These are phyloP conservation scores for Grantiella picta DNA, from an alignment of 2,113 vertebrate species.

Conservation along the genomic window DNA sequence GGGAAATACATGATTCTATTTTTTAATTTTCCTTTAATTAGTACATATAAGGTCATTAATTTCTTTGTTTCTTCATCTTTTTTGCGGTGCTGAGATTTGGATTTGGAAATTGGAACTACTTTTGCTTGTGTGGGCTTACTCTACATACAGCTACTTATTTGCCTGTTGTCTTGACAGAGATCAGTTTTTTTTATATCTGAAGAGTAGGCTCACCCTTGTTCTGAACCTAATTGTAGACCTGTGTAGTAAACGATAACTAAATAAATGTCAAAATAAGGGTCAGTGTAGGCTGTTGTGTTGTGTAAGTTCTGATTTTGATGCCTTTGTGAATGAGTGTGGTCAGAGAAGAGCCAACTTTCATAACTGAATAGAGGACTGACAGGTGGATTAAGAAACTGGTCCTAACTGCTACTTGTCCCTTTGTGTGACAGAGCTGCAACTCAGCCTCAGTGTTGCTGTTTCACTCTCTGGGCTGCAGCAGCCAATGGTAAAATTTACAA, in stretches of 20 bases:
- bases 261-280: not conserved
- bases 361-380: not conserved
- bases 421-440: not conserved
- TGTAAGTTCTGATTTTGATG: not conserved
- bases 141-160: not conserved
- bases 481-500: not conserved
- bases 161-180: not conserved
- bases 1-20: not conserved
- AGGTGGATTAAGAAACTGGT: not conserved
- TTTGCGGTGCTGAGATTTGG: not conserved
- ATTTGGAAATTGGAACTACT: not conserved
- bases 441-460: not conserved
- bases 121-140: not conserved
- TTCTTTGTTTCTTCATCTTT: not conserved
- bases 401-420: not conserved
- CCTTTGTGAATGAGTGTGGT: not conserved
- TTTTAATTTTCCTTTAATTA: not conserved
- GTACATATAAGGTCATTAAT: not conserved
- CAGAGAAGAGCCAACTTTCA: not conserved
- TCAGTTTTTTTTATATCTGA: not conserved
- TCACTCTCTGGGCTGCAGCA: not conserved
- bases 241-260: not conserved
- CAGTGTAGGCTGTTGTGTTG: not conserved
- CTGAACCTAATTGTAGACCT: not conserved
- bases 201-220: not conserved